Percentiles rank a stretch among this genome's conserved stretches.
Evolutionary conservation across 2,888 invertebrate genomes (phyloP).

Genomic region (Plebejus melissa): DNA sequence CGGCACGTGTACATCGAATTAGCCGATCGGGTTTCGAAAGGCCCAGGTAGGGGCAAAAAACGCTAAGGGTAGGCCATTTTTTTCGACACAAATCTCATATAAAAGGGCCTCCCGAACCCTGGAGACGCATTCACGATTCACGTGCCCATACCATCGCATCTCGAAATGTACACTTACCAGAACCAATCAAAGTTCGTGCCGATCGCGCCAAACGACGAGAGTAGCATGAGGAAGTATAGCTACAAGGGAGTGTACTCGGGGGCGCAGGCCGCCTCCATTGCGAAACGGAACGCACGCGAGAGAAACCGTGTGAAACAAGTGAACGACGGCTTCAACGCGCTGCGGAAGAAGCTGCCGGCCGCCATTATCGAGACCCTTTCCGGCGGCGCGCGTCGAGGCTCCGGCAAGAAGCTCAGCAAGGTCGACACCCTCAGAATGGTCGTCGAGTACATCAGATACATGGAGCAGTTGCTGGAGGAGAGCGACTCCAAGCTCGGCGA

Average conservation of each 20-base stretch:
- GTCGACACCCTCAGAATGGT: slow-evolving; percentile 94
- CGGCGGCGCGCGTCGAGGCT: slow-evolving; percentile 83
- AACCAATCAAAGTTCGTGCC: slow-evolving; percentile 61
- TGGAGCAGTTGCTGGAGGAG: slow-evolving; percentile 87
- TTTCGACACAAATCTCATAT: slow-evolving; percentile 61
- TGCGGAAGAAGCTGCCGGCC: slow-evolving; percentile 91
- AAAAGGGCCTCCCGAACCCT: slow-evolving; percentile 54
- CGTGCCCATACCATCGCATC: slow-evolving; percentile 49
- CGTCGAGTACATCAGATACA: slow-evolving; percentile 92
- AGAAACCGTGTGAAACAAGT: slow-evolving; percentile 97
- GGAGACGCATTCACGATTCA: slow-evolving; percentile 61
- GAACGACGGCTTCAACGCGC: slow-evolving; percentile 93
- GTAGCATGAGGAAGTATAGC: slow-evolving; percentile 82
- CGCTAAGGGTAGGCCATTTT: slow-evolving; percentile 64
- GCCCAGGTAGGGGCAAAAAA: slow-evolving; percentile 68
- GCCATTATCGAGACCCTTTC: slow-evolving; percentile 84
- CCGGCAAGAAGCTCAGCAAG: slow-evolving; percentile 91
- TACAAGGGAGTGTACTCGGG: slow-evolving; percentile 79
- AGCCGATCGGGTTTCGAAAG: slow-evolving; percentile 36
- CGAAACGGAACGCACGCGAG: slow-evolving; percentile 95
- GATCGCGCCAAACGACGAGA: slow-evolving; percentile 70
- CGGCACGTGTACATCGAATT: slow-evolving; percentile 65
- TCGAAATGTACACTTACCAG: slow-evolving; percentile 38
- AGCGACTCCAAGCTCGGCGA: slow-evolving; percentile 77
- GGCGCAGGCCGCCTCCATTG: slow-evolving; percentile 89